These are phyloP conservation scores for Drosophila meridionalis DNA, from an alignment of 2,888 invertebrate species.

Conservation along the genomic window DNA sequence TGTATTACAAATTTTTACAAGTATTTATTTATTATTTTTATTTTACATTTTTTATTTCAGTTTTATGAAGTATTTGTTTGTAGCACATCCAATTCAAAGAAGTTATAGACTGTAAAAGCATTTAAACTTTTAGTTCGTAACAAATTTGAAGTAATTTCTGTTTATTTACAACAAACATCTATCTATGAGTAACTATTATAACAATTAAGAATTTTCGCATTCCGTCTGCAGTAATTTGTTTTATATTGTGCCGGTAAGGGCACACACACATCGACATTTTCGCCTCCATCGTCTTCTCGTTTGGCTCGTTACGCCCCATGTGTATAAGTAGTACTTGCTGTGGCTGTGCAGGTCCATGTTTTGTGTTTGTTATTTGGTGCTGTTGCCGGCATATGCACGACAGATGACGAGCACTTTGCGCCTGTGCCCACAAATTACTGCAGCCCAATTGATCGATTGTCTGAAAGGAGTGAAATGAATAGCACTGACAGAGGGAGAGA, in stretches of 20 bases:
- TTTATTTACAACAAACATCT: not conserved
- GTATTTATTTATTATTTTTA: too few relatives aligned
- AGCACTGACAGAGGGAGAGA: not conserved
- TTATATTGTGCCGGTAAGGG: constrained; percentile 15
- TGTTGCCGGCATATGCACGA: constrained; percentile 49
- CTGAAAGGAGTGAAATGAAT: constrained; percentile 46
- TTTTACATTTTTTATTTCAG: too few relatives aligned
- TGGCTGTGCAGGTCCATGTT: constrained; percentile 17
- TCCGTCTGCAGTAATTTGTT: constrained; percentile 33
- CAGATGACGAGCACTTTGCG: constrained; percentile 71
- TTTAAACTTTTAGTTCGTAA: too few relatives aligned
- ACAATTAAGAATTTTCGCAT: constrained; percentile 14
- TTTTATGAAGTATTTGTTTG: too few relatives aligned
- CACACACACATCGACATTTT: constrained; percentile 11
- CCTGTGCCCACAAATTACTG: constrained; percentile 78
- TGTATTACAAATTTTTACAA: too few relatives aligned
- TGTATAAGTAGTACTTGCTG: constrained; percentile 21
- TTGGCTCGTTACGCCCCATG: constrained; percentile 4
- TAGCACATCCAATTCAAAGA: too few relatives aligned
- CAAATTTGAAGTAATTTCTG: not conserved
- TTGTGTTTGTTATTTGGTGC: constrained; percentile 36
- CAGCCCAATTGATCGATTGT: constrained; percentile 79
- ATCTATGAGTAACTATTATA: not conserved
- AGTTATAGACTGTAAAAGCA: not conserved
- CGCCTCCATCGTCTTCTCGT: not conserved